Conservation (phyloP, 2,113 vertebrate genomes). For the Lonchura striata region DNA sequence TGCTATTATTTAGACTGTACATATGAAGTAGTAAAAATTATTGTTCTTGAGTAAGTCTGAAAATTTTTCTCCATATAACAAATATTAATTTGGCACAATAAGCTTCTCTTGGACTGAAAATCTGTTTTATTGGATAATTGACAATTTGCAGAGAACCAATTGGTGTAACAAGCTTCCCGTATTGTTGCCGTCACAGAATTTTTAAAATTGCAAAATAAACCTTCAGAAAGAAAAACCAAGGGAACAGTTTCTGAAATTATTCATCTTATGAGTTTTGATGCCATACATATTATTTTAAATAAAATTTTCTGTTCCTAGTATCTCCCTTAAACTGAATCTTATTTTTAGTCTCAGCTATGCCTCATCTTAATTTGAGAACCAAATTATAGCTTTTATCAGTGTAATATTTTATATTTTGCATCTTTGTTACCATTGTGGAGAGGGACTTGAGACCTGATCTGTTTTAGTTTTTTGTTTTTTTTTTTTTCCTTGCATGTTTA, state of each 20-base stretch:
- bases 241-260: neutral
- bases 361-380: neutral
- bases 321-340: neutral
- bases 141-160: neutral
- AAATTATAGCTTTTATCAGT: neutral
- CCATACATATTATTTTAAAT: neutral
- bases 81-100: neutral
- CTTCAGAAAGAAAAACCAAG: neutral
- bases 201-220: neutral
- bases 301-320: neutral
- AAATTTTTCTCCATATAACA: neutral
- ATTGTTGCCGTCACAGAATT: neutral
- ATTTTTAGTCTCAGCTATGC: neutral
- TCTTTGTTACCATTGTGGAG: neutral
- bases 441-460: neutral
- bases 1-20: neutral
- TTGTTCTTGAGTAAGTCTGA: neutral
- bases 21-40: neutral
- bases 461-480: neutral
- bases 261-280: neutral
- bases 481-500: neutral
- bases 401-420: neutral
- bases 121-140: neutral
- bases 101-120: neutral
- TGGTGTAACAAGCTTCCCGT: neutral